Conservation (phyloP, 2,888 invertebrate genomes). For the Plutella xylostella region DNA sequence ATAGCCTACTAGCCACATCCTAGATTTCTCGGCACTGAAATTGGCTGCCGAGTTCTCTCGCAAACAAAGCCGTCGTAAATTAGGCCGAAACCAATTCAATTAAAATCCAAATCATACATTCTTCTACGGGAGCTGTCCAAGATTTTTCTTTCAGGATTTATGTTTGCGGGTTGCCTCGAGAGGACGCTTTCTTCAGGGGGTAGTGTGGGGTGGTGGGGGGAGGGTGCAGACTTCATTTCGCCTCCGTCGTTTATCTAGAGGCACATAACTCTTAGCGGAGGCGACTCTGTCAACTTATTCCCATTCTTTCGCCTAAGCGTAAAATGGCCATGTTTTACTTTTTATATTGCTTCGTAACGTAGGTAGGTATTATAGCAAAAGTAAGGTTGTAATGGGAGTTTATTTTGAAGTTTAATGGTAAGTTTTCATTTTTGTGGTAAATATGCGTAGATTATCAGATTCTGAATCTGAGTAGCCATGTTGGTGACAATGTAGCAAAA, state of each 20-base stretch:
- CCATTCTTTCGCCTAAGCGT: conserved; percentile 68
- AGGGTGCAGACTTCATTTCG: conserved; percentile 77
- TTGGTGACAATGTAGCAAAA: too few species aligned
- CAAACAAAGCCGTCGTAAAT: too few species aligned
- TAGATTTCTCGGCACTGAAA: too few species aligned
- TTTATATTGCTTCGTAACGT: conserved; percentile 27
- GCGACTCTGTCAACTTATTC: conserved; percentile 72
- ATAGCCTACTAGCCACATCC: too few species aligned
- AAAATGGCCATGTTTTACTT: conserved; percentile 58
- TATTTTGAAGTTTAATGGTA: too few species aligned
- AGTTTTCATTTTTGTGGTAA: too few species aligned
- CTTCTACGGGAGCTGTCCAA: conserved; percentile 49
- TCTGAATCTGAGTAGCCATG: too few species aligned
- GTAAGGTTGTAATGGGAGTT: too few species aligned
- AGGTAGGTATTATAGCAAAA: too few species aligned
- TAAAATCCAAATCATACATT: conserved; percentile 68
- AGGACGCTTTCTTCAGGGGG: conserved; percentile 31
- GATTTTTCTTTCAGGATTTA: conserved; percentile 68
- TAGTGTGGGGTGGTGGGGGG: conserved; percentile 19
- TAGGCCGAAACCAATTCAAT: conserved; percentile 40
- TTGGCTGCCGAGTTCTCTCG: too few species aligned
- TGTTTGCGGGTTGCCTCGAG: conserved; percentile 49
- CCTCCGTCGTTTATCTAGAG: conserved; percentile 79
- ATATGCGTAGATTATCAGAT: too few species aligned
- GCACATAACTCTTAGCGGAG: conserved; percentile 73